Conservation (phyloP, 2,113 vertebrate genomes). For the Rhipidura dahli region DNA sequence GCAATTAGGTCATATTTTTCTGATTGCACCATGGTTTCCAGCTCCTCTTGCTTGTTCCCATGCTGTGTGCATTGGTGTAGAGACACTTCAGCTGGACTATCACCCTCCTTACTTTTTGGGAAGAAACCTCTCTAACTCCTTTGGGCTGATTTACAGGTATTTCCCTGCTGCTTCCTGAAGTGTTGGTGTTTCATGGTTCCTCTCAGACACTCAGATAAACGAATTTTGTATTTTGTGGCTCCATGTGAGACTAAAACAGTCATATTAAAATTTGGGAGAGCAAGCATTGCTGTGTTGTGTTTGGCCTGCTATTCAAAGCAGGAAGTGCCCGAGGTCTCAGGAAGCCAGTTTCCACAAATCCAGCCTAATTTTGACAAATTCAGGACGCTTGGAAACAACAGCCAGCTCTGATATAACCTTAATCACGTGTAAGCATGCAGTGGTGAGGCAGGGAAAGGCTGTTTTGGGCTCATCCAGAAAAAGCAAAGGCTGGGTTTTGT, state of each 20-base stretch:
- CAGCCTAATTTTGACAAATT: constrained; percentile 43
- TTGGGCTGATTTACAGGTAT: not conserved
- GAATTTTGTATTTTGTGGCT: not conserved
- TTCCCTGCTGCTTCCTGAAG: not conserved
- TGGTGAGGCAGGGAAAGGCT: not conserved
- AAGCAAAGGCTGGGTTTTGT: not conserved
- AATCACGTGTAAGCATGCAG: not conserved
- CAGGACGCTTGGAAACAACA: not conserved
- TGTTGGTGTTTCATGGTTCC: not conserved
- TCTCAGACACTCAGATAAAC: not conserved
- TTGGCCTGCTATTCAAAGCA: not conserved
- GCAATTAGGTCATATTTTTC: not conserved
- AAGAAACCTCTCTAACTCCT: not conserved
- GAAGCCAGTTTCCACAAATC: constrained; percentile 27
- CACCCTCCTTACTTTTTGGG: not conserved
- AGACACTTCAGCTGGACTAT: not conserved
- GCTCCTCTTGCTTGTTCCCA: not conserved
- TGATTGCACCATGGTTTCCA: not conserved
- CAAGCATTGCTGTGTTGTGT: not conserved
- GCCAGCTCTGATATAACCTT: not conserved
- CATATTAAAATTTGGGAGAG: not conserved
- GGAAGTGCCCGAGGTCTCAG: not conserved
- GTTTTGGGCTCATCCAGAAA: not conserved
- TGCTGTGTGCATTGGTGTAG: not conserved
- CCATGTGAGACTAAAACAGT: not conserved